Percentiles rank a stretch among this genome's conserved stretches.
phyloP scores from a whole-genome alignment of 1,140 invertebrate genomes.

The Cryptotermes secundus region DNA sequence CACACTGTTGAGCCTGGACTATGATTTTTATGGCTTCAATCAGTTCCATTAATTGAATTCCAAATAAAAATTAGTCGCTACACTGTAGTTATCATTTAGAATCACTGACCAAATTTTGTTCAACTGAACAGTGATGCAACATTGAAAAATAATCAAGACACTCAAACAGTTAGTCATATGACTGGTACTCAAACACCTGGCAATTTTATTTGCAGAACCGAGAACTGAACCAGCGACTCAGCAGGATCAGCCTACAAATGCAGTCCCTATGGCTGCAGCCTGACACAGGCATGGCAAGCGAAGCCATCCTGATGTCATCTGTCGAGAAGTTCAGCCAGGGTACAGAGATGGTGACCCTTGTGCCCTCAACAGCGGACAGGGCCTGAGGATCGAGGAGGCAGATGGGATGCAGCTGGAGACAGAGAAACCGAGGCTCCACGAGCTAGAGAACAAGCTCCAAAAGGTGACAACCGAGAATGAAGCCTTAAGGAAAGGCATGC shows the following conservation, averaged over 20 bases:
- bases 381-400: background rate
- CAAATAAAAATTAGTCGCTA: too few relatives aligned
- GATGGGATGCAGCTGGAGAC: background rate
- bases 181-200: too few relatives aligned
- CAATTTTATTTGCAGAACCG: background rate
- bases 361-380: background rate
- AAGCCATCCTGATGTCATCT: background rate
- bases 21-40: too few relatives aligned
- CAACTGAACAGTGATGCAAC: too few relatives aligned
- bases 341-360: background rate
- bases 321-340: constrained; percentile 11
- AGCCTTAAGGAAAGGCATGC: constrained; percentile 65
- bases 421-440: background rate
- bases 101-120: too few relatives aligned
- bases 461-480: constrained; percentile 68
- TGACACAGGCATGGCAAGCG: constrained; percentile 26
- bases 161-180: too few relatives aligned
- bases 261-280: background rate
- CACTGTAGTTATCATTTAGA: too few relatives aligned
- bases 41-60: too few relatives aligned
- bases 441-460: constrained; percentile 51
- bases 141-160: too few relatives aligned
- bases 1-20: too few relatives aligned
- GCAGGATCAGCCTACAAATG: background rate
- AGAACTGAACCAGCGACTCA: background rate